Base-by-base conservation (phyloP, 1,140 invertebrate species). In the Ostrea edulis region DNA sequence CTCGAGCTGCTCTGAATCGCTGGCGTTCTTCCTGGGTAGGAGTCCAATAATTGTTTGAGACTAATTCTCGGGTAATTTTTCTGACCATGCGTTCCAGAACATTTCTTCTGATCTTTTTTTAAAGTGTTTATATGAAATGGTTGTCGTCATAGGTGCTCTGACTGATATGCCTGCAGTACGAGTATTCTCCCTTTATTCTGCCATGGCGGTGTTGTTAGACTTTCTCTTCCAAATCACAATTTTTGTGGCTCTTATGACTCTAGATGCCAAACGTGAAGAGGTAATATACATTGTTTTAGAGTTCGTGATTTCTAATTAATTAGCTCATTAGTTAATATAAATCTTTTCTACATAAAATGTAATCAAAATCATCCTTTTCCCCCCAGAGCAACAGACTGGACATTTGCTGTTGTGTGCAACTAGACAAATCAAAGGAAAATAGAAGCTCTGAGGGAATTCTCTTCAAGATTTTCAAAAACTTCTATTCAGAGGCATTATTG, bases 81-180 rank as follows among this genome's bases (percentile, higher is more conserved):
- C 14, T 5, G 3, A 62, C n/a, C 5, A n/a, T 62, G 8, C 17
- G 5, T n/a, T 5, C 17, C 14, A 11, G 11, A 12, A 58, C 0
- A 58, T n/a, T n/a, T n/a, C n/a, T n/a, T n/a, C n/a, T n/a, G n/a
- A 44, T 2, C 35, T 2, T 44, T 44, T 44, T 44, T 44, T 44
- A 44, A 44, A 5, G 2, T 1, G 5, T 44, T 44, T 44, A 44
- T 44, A 44, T 44, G 5, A 2, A 44, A 44, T 2, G 35, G 35
- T 44, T 44, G 12, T 52, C n/a, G 58, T 17, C 35, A 90, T 91
- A 96, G 98, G 98, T 92, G 97, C 97, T 62, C 95, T 99, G 82
- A 99, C 98, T 11, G 97, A 98, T 93, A 99, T 99, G 98, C 99
- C 99, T 9, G 99, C 99, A 0, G 99, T 99, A 25, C 96, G 96